phyloP scores from a whole-genome alignment of 2,113 vertebrate species.

The Ornithorhynchus anatinus region DNA sequence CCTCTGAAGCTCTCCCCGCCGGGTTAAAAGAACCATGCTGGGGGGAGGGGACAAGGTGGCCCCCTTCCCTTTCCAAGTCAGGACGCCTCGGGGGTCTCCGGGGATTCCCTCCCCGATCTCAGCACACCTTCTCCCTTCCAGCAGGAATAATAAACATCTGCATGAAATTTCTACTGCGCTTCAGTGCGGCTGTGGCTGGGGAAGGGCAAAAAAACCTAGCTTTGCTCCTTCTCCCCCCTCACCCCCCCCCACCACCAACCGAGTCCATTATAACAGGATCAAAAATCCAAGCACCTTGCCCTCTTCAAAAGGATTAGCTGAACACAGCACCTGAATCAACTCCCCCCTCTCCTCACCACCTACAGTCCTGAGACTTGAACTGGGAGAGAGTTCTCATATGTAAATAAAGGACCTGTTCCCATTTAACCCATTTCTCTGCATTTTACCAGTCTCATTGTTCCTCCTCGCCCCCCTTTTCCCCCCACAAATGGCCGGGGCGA shows the following conservation, averaged over 20 bases:
- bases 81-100: too few species aligned
- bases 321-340: slow-evolving; percentile 72
- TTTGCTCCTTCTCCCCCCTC: background rate
- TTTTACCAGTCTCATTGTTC: slow-evolving; percentile 53
- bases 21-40: too few species aligned
- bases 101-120: too few species aligned
- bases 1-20: too few species aligned
- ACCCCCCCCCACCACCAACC: too few species aligned
- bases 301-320: slow-evolving; percentile 48
- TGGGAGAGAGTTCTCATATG: slow-evolving; percentile 60
- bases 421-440: slow-evolving; percentile 51
- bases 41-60: too few species aligned
- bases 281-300: slow-evolving; percentile 51
- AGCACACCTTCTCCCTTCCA: slow-evolving; percentile 28
- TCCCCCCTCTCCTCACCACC: slow-evolving; percentile 59
- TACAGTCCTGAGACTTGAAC: slow-evolving; percentile 26
- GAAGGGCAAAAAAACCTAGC: background rate
- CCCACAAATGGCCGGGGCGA: too few species aligned
- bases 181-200: background rate
- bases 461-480: too few species aligned
- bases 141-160: background rate
- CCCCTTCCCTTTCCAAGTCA: too few species aligned
- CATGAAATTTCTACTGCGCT: slow-evolving; percentile 12
- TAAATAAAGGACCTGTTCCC: slow-evolving; percentile 65
- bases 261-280: slow-evolving; percentile 5